Percentiles rank a stretch among this genome's conserved stretches.
Evolutionary conservation across 1,140 invertebrate genomes (phyloP).

Genomic region (Zaprionus africanus): DNA sequence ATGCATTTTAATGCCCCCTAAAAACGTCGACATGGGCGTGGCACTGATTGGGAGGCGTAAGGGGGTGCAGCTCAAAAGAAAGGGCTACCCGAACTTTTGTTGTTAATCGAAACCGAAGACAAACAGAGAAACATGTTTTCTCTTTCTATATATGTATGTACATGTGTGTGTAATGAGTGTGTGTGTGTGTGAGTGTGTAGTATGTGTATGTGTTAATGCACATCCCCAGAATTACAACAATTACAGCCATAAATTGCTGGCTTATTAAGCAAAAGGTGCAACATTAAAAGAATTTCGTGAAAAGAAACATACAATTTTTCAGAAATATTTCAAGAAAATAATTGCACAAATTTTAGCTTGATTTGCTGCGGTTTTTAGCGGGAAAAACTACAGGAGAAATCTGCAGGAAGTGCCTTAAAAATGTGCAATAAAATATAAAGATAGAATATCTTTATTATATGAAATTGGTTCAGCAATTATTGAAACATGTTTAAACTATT

Average conservation of each 20-base stretch:
- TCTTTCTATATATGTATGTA: not conserved
- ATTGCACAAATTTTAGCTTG: not conserved
- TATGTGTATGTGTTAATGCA: constrained; percentile 1
- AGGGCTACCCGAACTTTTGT: not conserved
- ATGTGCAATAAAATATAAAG: not conserved
- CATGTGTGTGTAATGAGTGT: not conserved
- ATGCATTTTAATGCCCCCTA: constrained; percentile 66
- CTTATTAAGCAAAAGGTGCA: constrained; percentile 12
- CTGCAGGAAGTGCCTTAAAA: not conserved
- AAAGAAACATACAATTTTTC: not conserved
- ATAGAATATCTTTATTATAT: too few relatives aligned
- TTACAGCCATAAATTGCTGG: constrained; percentile 20
- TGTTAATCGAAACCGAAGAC: not conserved
- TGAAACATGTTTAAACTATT: not conserved
- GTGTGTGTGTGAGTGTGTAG: not conserved
- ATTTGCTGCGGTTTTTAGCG: not conserved
- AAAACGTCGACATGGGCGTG: constrained; percentile 51
- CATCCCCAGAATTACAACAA: constrained; percentile 31
- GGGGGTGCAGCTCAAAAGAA: not conserved
- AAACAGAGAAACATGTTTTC: constrained; percentile 6
- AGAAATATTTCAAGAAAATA: not conserved
- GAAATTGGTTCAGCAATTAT: too few relatives aligned
- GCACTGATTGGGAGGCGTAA: not conserved
- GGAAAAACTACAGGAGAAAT: not conserved
- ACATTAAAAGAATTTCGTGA: not conserved